Conservation (phyloP, 1,140 invertebrate genomes). For the Bombyx mori region DNA sequence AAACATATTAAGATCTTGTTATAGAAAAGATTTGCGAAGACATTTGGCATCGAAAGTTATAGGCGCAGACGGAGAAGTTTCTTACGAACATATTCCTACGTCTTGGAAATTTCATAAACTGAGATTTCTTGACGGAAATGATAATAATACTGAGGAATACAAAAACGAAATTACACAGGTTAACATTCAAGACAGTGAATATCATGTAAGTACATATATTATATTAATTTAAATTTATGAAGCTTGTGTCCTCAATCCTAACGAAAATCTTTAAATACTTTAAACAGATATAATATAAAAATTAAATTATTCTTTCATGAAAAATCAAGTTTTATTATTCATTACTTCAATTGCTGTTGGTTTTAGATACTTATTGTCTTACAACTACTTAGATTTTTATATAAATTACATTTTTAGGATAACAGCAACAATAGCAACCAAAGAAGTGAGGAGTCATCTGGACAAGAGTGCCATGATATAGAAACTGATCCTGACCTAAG, state of each 20-base stretch:
- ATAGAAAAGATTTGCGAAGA: conserved; percentile 13
- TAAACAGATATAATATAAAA: too few species aligned
- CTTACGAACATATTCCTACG: conserved; percentile 11
- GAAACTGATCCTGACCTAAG: conserved; percentile 1
- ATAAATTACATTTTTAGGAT: too few species aligned
- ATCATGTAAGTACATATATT: conserved; percentile 12
- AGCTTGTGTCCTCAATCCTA: too few species aligned
- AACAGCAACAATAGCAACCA: neutral
- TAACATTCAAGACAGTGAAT: conserved; percentile 6
- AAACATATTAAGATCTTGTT: conserved; percentile 12
- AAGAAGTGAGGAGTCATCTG: conserved; percentile 2
- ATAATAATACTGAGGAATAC: conserved; percentile 4
- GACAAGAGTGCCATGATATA: neutral
- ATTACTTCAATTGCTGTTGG: neutral
- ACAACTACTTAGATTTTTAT: too few species aligned
- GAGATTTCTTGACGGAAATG: conserved; percentile 10
- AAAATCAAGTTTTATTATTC: neutral
- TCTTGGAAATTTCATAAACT: conserved; percentile 15
- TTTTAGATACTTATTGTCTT: too few species aligned
- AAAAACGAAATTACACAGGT: conserved; percentile 6
- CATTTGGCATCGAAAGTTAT: conserved; percentile 13
- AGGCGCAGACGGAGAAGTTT: conserved; percentile 9
- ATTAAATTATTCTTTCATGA: neutral
- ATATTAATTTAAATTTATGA: neutral
- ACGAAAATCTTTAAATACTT: too few species aligned